These are phyloP conservation scores for Trinectes maculatus DNA, from an alignment of 2,113 vertebrate species.

Conservation along the genomic window DNA sequence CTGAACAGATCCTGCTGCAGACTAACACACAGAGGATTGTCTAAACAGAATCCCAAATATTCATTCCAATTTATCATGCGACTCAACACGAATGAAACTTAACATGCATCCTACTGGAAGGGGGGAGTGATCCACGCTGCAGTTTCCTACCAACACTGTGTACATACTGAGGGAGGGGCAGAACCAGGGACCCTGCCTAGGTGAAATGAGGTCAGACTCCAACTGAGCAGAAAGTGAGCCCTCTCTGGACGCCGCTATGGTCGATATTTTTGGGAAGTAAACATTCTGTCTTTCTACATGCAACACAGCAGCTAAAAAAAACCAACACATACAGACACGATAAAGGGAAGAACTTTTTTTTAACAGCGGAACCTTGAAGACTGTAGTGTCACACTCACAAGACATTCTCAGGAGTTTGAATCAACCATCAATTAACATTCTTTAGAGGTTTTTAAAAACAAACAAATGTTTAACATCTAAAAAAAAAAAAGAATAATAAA, in stretches of 20 bases:
- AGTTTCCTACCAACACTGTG: conserved; percentile 36
- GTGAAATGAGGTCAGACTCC: conserved; percentile 51
- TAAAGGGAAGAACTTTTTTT: conserved; percentile 50
- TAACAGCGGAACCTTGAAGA: conserved; percentile 47
- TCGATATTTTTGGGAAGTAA: conserved; percentile 50
- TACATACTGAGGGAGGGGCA: conserved; percentile 17
- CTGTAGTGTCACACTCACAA: conserved; percentile 63
- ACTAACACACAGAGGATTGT: conserved; percentile 29
- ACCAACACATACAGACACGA: conserved; percentile 48
- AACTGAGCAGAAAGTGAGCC: conserved; percentile 23
- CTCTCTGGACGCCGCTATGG: conserved; percentile 23
- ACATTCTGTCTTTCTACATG: conserved; percentile 66
- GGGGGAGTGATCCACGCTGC: conserved; percentile 7
- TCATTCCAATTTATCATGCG: conserved; percentile 66
- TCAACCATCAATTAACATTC: conserved; percentile 53
- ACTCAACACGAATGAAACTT: conserved; percentile 66
- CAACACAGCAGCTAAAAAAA: conserved; percentile 54
- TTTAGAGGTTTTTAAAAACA: conserved; percentile 33
- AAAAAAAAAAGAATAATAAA: conserved; percentile 2
- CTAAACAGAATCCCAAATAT: conserved; percentile 52
- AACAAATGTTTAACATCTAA: conserved; percentile 14
- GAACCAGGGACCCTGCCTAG: conserved; percentile 45
- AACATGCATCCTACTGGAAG: conserved; percentile 62
- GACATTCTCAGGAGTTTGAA: conserved; percentile 55
- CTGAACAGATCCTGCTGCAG: conserved; percentile 41